phyloP scores from a whole-genome alignment of 2,888 invertebrate species.

The Sympetrum striolatum region DNA sequence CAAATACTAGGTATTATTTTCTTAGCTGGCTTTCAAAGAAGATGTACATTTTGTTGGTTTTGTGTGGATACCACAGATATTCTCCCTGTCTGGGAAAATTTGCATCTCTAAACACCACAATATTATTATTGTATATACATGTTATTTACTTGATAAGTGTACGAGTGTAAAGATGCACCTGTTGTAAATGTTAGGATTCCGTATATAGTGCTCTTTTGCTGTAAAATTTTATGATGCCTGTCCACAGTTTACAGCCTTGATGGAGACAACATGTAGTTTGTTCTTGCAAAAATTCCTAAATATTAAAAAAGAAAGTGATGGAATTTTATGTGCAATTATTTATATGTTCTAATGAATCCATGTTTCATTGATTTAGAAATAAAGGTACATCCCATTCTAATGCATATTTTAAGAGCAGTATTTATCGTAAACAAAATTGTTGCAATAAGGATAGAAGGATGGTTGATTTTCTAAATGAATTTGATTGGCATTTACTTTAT shows the following conservation, averaged over 20 bases:
- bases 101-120: neutral
- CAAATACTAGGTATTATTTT: constrained; percentile 19
- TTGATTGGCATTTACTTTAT: neutral
- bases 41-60: neutral
- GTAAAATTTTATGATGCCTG: neutral
- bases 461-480: neutral
- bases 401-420: neutral
- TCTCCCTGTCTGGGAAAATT: neutral
- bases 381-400: neutral
- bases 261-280: neutral
- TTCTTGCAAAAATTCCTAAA: neutral
- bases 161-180: neutral
- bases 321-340: neutral
- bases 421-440: neutral
- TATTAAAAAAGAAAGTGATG: neutral
- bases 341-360: neutral
- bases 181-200: neutral
- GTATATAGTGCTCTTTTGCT: neutral
- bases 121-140: neutral
- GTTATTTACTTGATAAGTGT: constrained; percentile 18
- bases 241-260: neutral
- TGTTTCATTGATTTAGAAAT: neutral
- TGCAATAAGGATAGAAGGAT: neutral
- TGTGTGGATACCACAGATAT: neutral
- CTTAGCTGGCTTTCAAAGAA: neutral